Evolutionary conservation across 23 tunicate species (phyloP).

Genomic region (Clavelina lepadiformis): DNA sequence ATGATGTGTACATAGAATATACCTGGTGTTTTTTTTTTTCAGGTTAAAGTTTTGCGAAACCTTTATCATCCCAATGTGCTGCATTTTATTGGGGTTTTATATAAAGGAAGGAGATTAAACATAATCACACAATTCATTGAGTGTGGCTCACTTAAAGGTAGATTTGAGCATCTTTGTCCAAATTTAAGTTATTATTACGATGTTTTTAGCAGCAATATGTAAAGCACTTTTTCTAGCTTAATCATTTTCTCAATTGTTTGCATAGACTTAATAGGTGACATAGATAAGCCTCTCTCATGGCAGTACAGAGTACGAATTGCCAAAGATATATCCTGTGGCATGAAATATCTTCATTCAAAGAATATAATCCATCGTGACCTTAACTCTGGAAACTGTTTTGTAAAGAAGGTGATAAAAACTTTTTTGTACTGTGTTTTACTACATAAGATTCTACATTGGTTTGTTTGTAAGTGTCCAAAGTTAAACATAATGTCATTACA

Average conservation of each 20-base stretch:
- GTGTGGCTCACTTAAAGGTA: conserved; percentile 83
- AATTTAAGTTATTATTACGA: no score
- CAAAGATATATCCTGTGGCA: conserved; percentile 82
- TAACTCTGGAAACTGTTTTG: conserved; percentile 89
- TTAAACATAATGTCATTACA: neutral
- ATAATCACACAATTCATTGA: conserved; percentile 88
- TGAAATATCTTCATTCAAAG: conserved; percentile 78
- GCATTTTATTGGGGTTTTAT: conserved; percentile 90
- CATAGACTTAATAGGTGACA: conserved; percentile 44
- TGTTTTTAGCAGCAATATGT: no score
- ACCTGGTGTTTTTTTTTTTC: conserved; percentile 2
- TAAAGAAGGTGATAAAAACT: conserved; percentile 82
- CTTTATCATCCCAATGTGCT: conserved; percentile 79
- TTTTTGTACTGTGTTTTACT: no score
- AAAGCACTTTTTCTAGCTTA: neutral
- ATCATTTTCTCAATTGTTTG: neutral
- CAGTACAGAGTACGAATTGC: conserved; percentile 52
- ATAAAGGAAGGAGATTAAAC: conserved; percentile 62
- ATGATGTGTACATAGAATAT: no score
- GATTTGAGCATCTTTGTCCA: neutral
- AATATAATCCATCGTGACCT: conserved; percentile 83
- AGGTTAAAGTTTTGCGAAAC: conserved; percentile 93
- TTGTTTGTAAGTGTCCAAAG: neutral
- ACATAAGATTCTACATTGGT: neutral
- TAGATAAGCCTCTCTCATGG: conserved; percentile 70